Evolutionary conservation across 2,888 invertebrate species (phyloP), one percentile per base, ranked within the genome.

Genomic region (Andricus quercusramuli): DNA sequence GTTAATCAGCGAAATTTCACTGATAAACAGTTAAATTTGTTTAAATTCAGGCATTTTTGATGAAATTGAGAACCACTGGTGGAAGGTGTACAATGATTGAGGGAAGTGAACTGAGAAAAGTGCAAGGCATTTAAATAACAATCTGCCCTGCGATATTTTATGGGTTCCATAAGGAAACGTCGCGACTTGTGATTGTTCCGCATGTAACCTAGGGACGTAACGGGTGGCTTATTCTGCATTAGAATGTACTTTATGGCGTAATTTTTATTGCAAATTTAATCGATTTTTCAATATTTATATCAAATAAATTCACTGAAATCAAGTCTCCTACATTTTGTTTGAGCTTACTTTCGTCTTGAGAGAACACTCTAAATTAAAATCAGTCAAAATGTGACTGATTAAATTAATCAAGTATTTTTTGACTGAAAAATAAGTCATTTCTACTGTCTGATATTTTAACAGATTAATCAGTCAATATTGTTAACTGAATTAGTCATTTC

Each of bases 131-230:
- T 84, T 82, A 76, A 79, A 82, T 86, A 86, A 85, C 83, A 85
- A 89, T 86, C 87, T 87, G 86, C 85, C 86, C 85, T 83, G 87
- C 84, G 82, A 86, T 89, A 87, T 89, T 90, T 90, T 89, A 90
- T 85, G 89, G 87, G 86, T 86, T 85, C 89, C 89, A 90, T 90
- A 90, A 90, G 90, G 90, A 90, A 90, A 90, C 82, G 88, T 88
- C 89, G 86, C 79, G 82, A 82, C 85, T 83, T 82, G 79, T 83
- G 82, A 90, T 90, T 90, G 88, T 88, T 89, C 83, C 85, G 84
- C 86, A 85, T 85, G 67, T 77, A 79, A 77, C 29, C 44, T 37
- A 76, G 64, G 44, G 44, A 66, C 68, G 59, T 79, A 82, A 79
- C 62, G 80, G 77, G 77, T 80, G 78, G 78, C 82, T 65, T 70